A percentile compares a stretch with the other conserved stretches of the same genome.
phyloP scores from a whole-genome alignment of 1,140 invertebrate genomes.

The Myzus persicae region DNA sequence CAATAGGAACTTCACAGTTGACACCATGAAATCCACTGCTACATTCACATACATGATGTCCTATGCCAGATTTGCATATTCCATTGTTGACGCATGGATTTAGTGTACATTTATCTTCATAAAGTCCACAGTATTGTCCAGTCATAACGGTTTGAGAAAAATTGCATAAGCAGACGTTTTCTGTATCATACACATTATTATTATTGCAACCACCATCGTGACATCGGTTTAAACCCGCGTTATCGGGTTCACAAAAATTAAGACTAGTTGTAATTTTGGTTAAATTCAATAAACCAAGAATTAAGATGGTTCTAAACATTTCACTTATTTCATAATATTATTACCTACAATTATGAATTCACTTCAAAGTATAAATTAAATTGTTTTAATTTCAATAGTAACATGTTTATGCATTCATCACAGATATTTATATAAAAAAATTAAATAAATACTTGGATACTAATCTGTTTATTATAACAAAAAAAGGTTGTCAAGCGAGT shows the following conservation, averaged over 20 bases:
- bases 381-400: not conserved
- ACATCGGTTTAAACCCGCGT: not conserved
- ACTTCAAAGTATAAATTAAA: not conserved
- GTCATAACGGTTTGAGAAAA: not conserved
- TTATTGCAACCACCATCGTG: slow-evolving; percentile 12
- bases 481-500: not conserved
- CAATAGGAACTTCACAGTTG: not conserved
- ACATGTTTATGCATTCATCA: not conserved
- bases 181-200: not conserved
- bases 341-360: not conserved
- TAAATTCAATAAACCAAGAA: not conserved
- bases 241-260: not conserved
- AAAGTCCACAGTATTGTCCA: not conserved
- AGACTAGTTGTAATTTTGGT: not conserved
- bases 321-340: not conserved
- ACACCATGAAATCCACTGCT: not conserved
- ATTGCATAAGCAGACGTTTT: not conserved
- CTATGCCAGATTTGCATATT: not conserved
- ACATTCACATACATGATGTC: not conserved
- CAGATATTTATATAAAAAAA: not conserved
- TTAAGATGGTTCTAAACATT: not conserved
- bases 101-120: not conserved
- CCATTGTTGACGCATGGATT: not conserved
- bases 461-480: not conserved
- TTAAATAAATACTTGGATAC: not conserved